Base-by-base conservation (phyloP, 2,888 invertebrate species). In the Aplocera efformata region DNA sequence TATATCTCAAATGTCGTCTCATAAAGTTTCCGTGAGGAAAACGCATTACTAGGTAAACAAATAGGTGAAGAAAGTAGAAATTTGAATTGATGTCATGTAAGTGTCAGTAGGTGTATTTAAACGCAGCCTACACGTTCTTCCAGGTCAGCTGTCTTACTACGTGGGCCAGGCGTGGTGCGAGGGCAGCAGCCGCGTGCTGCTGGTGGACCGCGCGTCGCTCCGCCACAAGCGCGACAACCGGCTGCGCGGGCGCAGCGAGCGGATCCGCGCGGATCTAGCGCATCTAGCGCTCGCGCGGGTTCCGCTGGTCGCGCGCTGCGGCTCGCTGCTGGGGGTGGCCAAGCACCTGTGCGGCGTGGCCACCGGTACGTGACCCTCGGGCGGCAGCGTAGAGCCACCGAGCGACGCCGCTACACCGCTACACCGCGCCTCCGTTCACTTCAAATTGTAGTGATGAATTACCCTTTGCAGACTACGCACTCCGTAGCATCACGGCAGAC, bases 301-400 rank as follows among this genome's bases (percentile, higher is more conserved):
- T 5, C 80, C 78, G 25, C 13, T 4, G 5, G 27, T 23, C 4
- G 22, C 20, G 11, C 1, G 33, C 0, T n/a, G 8, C 52, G 59
- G 67, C 4, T 72, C 90, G 22, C 89, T 94, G 28, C 93, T 96
- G 17, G 96, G 93, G 0, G 80, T 96, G 10, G 94, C 96, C 1
- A 98, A 97, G 77, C 97, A 97, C 76, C 89, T 97, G 25, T 97
- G 97, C 77, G 97, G 97, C 0, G 92, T 90, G 17, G 97, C 97
- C 23, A 97, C 96, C 36, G 95, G 94, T 94, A 65, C 1, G 6
- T 24, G n/a, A 7, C 5, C 2, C 13, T 17, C 13, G 13, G 2
- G 13, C 13, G 3, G 13, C 13, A 17, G 13, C 13, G 13, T 17
- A n/a, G n/a, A n/a, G n/a, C n/a, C n/a, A n/a, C n/a, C n/a, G n/a